These are phyloP conservation scores for Nautilus pompilius DNA, from an alignment of 1,140 invertebrate species.

Conservation along the genomic window DNA sequence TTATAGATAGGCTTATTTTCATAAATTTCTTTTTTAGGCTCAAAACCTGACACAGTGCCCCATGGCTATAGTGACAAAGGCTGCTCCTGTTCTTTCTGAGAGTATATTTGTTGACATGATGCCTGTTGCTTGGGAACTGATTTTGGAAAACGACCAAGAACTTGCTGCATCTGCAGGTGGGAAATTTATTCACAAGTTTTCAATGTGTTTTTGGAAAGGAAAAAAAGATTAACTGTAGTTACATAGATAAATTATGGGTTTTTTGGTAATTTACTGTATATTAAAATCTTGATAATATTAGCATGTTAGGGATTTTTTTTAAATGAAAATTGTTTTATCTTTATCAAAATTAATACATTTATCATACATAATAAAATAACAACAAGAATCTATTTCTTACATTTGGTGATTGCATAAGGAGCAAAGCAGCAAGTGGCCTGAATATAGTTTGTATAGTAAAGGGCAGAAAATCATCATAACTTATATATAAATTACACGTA, in stretches of 20 bases:
- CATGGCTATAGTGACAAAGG: constrained; percentile 84
- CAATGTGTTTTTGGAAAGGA: background rate
- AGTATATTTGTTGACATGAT: constrained; percentile 85
- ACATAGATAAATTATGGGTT: background rate
- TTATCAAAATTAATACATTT: background rate
- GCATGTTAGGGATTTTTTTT: background rate
- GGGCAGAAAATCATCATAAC: too few species aligned
- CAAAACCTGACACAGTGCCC: constrained; percentile 87
- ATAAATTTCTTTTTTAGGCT: constrained; percentile 61
- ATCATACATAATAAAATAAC: background rate
- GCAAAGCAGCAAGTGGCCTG: too few species aligned
- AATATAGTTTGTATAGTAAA: too few species aligned
- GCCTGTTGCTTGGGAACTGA: constrained; percentile 88
- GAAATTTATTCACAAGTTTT: background rate
- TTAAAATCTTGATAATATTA: background rate
- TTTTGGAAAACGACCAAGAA: constrained; percentile 72
- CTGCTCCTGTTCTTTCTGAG: constrained; percentile 82
- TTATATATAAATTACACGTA: too few species aligned
- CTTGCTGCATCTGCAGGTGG: constrained; percentile 58
- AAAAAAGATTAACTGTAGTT: background rate
- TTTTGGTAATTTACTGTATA: background rate
- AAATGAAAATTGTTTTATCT: background rate
- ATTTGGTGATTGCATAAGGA: too few species aligned
- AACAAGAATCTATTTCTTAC: too few species aligned
- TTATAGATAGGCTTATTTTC: too few species aligned